Evolutionary conservation across 2,888 invertebrate species (phyloP), one percentile per base, ranked within the genome.

Genomic region (Acleris holmiana): DNA sequence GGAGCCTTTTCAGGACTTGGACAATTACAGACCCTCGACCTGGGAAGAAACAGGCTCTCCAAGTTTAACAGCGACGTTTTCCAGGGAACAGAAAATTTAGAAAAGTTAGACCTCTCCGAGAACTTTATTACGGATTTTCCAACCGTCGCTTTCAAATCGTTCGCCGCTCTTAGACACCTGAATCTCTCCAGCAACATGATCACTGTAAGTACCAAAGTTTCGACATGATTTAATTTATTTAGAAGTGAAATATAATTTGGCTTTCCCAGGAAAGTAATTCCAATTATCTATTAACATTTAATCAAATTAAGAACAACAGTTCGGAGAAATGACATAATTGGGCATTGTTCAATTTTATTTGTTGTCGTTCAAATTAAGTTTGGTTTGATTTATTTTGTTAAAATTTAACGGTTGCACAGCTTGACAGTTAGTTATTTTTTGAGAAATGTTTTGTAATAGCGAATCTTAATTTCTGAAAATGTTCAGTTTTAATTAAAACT

Each of bases 91-190:
- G 94, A 94, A 64, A 95, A 95, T 74, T 90, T 98, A 68, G 94
- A 96, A 74, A 95, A 95, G 73, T 89, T 99, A 70, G 97, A 98
- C 82, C 90, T 99, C 25, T 97, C 97, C 0, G 95, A 96, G 77
- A 98, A 98, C 91, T 97, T 97, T 81, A 95, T 98, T 61, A 93
- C 93, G 1, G 96, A 96, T 80, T 96, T 97, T 78, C 98, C 98
- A 4, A 94, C 95, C 0, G 95, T 96, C 10, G 96, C 97, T 0
- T 82, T 98, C 50, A 95, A 95, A 77, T 93, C 95, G 29, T 94
- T 98, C 72, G 86, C 89, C 21, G 94, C 94, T 61, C 86, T 98
- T 21, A 95, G 95, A 78, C 94, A 95, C 69, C 89, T 98, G 68
- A 97, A 97, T 85, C 89, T 98, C 44, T 97, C 97, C 15, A 96